Percentiles rank a stretch among this genome's conserved stretches.
These are phyloP conservation scores for Canis aureus DNA, from an alignment of 2,113 vertebrate genomes.

Conservation along the genomic window DNA sequence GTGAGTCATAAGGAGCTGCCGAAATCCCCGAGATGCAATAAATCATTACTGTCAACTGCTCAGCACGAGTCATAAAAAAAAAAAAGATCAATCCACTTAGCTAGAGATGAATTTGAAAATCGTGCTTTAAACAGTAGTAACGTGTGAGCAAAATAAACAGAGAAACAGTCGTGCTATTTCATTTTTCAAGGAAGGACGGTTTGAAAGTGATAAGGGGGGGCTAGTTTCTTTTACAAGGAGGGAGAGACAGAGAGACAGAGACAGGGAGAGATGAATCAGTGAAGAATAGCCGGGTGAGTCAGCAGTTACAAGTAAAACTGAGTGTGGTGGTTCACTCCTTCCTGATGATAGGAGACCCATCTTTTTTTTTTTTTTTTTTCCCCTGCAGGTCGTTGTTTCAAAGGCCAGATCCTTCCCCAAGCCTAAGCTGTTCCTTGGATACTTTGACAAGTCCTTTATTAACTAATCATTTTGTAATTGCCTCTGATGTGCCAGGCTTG, in stretches of 20 bases:
- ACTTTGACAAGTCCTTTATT: slow-evolving; percentile 53
- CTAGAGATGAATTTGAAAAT: slow-evolving; percentile 77
- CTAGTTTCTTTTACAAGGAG: slow-evolving; percentile 57
- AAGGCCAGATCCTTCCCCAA: slow-evolving; percentile 50
- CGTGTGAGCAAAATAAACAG: slow-evolving; percentile 73
- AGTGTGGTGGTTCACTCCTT: slow-evolving; percentile 19
- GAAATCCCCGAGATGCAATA: slow-evolving; percentile 74
- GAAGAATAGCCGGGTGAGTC: slow-evolving; percentile 57
- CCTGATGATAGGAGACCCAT: slow-evolving; percentile 59
- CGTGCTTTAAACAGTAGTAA: slow-evolving; percentile 77
- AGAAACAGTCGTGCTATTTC: slow-evolving; percentile 66
- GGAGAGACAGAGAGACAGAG: neutral
- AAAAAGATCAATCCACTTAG: slow-evolving; percentile 81
- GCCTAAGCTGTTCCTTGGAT: slow-evolving; percentile 47
- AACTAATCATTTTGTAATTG: slow-evolving; percentile 39
- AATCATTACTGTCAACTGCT: slow-evolving; percentile 80
- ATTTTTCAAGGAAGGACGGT: slow-evolving; percentile 67
- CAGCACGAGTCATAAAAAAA: slow-evolving; percentile 75
- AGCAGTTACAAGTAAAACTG: slow-evolving; percentile 62
- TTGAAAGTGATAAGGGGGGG: slow-evolving; percentile 25
- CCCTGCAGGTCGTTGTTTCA: slow-evolving; percentile 34
- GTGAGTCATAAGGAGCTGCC: slow-evolving; percentile 52
- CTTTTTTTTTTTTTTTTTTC: neutral
- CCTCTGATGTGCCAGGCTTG: neutral
- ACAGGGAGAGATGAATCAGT: neutral